Percentiles rank a stretch among this genome's conserved stretches.
Evolutionary conservation across 2,797 vertebrate species (phyloP).

Genomic region (Enteromius mattozi): DNA sequence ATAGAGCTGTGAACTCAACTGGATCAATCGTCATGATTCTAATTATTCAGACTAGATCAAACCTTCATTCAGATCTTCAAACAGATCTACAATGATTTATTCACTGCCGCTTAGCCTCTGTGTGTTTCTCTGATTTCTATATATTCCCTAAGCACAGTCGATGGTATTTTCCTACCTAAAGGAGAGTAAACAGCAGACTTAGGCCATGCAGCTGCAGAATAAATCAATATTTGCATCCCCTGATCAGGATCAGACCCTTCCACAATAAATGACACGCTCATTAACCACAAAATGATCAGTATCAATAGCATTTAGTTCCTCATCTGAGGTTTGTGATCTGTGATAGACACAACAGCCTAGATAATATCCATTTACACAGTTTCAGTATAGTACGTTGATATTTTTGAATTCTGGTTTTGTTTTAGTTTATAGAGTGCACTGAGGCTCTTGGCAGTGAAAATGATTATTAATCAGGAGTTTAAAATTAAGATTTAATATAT

Average conservation of each 20-base stretch:
- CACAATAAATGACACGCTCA: background rate
- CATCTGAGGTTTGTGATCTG: background rate
- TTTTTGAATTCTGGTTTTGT: background rate
- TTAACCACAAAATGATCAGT: background rate
- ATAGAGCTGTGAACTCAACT: no score
- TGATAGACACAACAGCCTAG: background rate
- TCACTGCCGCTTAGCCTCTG: background rate
- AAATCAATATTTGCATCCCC: slow-evolving; percentile 10
- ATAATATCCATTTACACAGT: background rate
- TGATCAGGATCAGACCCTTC: background rate
- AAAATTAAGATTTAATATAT: no score
- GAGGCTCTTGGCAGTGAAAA: background rate
- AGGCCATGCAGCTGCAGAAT: background rate
- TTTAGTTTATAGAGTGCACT: background rate
- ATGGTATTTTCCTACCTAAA: background rate
- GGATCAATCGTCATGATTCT: no score
- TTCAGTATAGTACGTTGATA: background rate
- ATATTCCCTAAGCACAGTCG: background rate
- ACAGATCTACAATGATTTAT: background rate
- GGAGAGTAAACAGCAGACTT: background rate
- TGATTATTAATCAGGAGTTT: background rate
- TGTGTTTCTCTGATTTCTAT: background rate
- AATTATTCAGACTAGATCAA: background rate
- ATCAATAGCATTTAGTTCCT: slow-evolving; percentile 2
- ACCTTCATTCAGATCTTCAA: background rate